Base-by-base conservation (phyloP, 2,888 invertebrate genomes). In the Cephalotes varians region DNA sequence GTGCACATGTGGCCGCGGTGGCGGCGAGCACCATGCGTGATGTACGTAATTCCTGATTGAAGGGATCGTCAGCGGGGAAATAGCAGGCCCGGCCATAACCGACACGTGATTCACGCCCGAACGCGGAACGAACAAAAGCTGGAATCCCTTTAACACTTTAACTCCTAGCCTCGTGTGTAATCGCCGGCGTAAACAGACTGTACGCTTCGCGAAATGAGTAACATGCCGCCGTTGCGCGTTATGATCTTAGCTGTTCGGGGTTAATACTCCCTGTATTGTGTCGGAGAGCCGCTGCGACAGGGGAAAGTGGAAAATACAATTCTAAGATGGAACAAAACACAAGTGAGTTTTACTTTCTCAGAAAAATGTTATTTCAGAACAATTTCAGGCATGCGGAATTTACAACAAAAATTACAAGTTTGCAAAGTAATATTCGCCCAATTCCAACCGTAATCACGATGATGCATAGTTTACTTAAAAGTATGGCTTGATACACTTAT, bases 21-120 rank as follows among this genome's bases (percentile, higher is more conserved):
- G 21, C 34, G 44, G 44, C 47, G 51, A 25, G 49, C 73, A 81
- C 72, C 81, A 67, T 85, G 65, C 64, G 47, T 54, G 62, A 44
- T 37, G 47, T 49, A 58, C 15, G 62, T 76, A 74, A 60, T 83
- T 65, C 73, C 56, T 73, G 89, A 88, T 77, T 67, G 83, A 79
- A 82, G 67, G 58, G 60, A 84, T 28, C 58, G 58, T 51, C 72
- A 31, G 44, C 76, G 56, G 65, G 37, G 62, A 72, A 60, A 72
- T 62, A 47, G 69, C 58, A 49, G 44, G 54, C 81, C 65, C 69
- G 54, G 12, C 51, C 67, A 12, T 79, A 81, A 58, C 54, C 69
- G 51, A 49, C 76, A 72, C 79, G 62, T 80, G 79, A 76, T 69
- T 74, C 73, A 21, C 69, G 58, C 67, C 58, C 56, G 28, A 34